Evolutionary conservation across 2,113 vertebrate species (phyloP), one percentile per base, ranked within the genome.

Genomic region (Pelecanus crispus): DNA sequence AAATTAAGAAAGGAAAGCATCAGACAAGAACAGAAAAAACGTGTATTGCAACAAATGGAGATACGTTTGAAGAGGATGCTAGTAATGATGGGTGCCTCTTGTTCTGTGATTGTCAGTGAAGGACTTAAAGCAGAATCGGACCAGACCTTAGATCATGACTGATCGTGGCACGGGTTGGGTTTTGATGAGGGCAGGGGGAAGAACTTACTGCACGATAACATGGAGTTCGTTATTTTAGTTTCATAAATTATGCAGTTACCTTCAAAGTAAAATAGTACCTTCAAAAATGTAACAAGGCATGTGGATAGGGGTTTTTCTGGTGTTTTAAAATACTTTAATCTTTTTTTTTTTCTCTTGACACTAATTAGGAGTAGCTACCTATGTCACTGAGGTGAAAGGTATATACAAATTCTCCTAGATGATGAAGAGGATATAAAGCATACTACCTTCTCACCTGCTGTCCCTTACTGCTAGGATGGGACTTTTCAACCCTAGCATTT

Each of bases 401-500:
- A 29, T 79, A 26, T 77, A 90, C 24, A 61, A 47, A 40, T 22
- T 90, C 79, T 90, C 38, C 72, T 81, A 44, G 53, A 47, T 52
- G 20, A 38, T 52, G 34, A 45, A 53, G n/a, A 44, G 72, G 84
- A 56, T 47, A 62, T 45, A 91, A 93, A 75, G 63, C 65, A 92
- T 86, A 55, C 40, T 92, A 32, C 19, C 15, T 96, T 86, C 75
- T 67, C n/a, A 15, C 58, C 61, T 58, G 25, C 29, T 50, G n/a
- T 56, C 11, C 25, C 59, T 86, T 86, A 93, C 72, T 96, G 90
- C 92, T 95, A 88, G 63, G 73, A 79, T 66, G 47, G 79, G 63
- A 83, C 71, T 59, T 92, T 45, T 96, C 95, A 96, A 84, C 91
- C 87, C 82, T 84, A 73, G 12, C 38, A 90, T 88, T 90, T 96